phyloP scores from a whole-genome alignment of 2,113 vertebrate genomes.

The Lucifuga dentata region DNA sequence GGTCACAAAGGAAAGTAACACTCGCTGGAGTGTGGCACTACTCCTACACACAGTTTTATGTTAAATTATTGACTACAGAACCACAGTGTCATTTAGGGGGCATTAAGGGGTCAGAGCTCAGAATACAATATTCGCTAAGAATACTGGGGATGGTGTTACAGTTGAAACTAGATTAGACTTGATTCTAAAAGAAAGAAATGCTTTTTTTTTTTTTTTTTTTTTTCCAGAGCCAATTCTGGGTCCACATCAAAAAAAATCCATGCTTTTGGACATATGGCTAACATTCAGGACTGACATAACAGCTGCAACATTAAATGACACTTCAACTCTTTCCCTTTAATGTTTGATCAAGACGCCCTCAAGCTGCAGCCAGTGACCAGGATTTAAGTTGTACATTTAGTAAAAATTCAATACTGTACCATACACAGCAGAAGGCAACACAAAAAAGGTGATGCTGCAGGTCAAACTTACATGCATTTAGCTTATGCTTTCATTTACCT shows the following conservation, averaged over 20 bases:
- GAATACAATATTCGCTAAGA: too few relatives aligned
- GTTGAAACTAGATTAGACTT: too few relatives aligned
- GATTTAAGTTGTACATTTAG: background rate
- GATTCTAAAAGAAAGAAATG: too few relatives aligned
- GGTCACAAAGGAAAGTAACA: background rate
- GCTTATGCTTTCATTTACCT: background rate
- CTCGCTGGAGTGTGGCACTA: background rate
- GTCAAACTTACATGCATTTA: background rate
- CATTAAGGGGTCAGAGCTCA: too few relatives aligned
- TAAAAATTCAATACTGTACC: conserved; percentile 16
- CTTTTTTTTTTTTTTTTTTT: too few relatives aligned
- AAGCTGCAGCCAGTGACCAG: conserved; percentile 3
- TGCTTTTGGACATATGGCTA: too few relatives aligned
- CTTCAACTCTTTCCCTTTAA: background rate
- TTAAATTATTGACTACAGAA: background rate
- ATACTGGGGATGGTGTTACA: too few relatives aligned
- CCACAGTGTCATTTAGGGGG: background rate
- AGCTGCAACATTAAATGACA: too few relatives aligned
- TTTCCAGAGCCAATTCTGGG: too few relatives aligned
- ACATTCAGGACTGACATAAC: too few relatives aligned
- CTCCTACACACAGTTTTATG: background rate
- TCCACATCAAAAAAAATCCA: too few relatives aligned
- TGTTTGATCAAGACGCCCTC: background rate
- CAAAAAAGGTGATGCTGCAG: background rate
- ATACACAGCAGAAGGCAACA: background rate